Evolutionary conservation across 2,113 vertebrate genomes (phyloP).

Genomic region (Arenaria interpres): DNA sequence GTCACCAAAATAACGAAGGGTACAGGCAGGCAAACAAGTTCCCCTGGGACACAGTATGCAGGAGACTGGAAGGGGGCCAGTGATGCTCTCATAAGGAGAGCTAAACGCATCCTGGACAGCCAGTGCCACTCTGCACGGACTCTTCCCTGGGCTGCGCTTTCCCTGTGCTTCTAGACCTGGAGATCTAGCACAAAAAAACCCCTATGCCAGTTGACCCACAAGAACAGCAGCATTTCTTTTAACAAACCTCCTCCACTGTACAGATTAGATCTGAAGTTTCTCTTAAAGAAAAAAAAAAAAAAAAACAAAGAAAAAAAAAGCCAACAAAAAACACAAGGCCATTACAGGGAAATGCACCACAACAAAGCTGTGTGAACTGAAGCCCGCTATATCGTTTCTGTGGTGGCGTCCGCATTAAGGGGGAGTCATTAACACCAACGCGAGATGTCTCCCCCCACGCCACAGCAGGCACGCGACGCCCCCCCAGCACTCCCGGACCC

Average conservation of each 20-base stretch:
- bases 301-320: no score
- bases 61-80: not conserved
- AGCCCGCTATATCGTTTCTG: rapidly evolving
- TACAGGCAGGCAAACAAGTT: not conserved
- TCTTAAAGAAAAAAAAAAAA: not conserved
- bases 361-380: not conserved
- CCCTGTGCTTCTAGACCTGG: not conserved
- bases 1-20: not conserved
- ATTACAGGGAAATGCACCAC: not conserved
- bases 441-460: not conserved
- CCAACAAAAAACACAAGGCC: no score
- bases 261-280: not conserved
- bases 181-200: not conserved
- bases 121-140: not conserved
- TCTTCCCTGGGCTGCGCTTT: not conserved
- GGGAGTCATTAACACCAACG: not conserved
- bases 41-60: rapidly evolving
- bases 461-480: not conserved
- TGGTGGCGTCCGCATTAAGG: rapidly evolving
- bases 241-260: not conserved
- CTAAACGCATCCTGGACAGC: not conserved
- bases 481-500: not conserved
- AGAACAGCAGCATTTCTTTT: not conserved
- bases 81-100: not conserved
- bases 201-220: rapidly evolving